A percentile compares a stretch with the other conserved stretches of the same genome.
Evolutionary conservation across 2,113 vertebrate species (phyloP).

Genomic region (Saguinus midas): DNA sequence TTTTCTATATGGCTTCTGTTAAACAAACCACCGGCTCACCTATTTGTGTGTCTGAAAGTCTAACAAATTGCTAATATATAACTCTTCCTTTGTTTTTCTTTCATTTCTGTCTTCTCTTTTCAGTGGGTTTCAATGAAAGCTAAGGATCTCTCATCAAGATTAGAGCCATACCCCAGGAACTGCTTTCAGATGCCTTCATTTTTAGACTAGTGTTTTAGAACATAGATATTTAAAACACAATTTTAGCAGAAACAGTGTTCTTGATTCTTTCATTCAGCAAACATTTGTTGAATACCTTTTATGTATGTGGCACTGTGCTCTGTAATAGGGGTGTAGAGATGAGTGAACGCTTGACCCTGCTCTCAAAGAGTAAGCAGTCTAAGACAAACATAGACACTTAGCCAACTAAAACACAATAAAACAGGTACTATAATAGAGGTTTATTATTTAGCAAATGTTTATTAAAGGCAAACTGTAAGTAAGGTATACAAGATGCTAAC

Average conservation of each 20-base stretch:
- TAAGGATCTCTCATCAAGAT: background rate
- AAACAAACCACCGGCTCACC: background rate
- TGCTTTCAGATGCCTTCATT: background rate
- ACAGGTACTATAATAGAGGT: background rate
- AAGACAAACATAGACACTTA: background rate
- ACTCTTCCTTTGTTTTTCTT: background rate
- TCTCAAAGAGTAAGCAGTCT: background rate
- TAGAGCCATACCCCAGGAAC: background rate
- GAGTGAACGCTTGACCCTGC: background rate
- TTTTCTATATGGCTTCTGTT: background rate
- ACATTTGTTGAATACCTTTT: background rate
- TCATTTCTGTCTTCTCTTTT: background rate
- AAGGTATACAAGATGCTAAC: background rate
- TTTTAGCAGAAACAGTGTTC: background rate
- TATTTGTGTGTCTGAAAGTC: background rate
- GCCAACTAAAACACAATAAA: background rate
- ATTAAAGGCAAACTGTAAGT: background rate
- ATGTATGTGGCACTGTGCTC: background rate
- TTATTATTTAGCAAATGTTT: background rate
- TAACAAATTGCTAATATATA: background rate
- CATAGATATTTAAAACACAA: background rate
- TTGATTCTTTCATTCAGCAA: background rate
- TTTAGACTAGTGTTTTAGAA: conserved; percentile 7
- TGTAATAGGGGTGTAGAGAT: background rate
- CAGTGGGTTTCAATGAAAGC: background rate